phyloP scores from a whole-genome alignment of 53 echinoderm and acorn worm genomes.

The Astropecten irregularis region DNA sequence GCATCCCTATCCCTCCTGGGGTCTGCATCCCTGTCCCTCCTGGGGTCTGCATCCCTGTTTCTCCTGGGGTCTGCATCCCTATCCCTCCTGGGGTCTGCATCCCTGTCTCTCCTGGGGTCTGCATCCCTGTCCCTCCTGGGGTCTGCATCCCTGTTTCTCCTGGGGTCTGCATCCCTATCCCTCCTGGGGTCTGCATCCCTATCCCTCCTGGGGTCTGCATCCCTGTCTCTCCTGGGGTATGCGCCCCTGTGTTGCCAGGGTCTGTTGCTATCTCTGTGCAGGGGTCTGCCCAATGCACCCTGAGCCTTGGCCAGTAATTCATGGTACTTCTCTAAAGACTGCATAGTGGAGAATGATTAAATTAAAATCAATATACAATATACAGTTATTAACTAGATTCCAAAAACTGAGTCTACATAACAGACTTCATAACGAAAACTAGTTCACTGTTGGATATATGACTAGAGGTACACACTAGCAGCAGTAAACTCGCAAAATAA shows the following conservation, averaged over 20 bases:
- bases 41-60: constrained; percentile 15
- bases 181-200: constrained; percentile 27
- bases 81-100: constrained; percentile 7
- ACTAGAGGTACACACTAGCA: too few species aligned
- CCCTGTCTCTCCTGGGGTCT: constrained; percentile 29
- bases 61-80: constrained; percentile 27
- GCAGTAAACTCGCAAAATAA: too few species aligned
- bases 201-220: constrained; percentile 7
- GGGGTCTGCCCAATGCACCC: constrained; percentile 21
- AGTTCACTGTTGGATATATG: too few species aligned
- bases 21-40: not conserved
- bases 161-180: constrained; percentile 17
- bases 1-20: not conserved
- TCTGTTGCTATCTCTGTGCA: constrained; percentile 18
- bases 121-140: not conserved
- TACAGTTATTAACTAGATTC: too few species aligned
- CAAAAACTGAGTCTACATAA: too few species aligned
- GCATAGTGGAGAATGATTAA: not conserved
- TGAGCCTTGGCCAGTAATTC: constrained; percentile 78
- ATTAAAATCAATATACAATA: too few species aligned
- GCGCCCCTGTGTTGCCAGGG: not conserved
- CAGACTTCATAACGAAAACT: too few species aligned
- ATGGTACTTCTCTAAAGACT: constrained; percentile 90
- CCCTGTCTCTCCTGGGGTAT: constrained; percentile 29
- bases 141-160: not conserved